These are phyloP conservation scores for Triplophysa bombifrons DNA, from an alignment of 2,797 vertebrate genomes.

Conservation along the genomic window DNA sequence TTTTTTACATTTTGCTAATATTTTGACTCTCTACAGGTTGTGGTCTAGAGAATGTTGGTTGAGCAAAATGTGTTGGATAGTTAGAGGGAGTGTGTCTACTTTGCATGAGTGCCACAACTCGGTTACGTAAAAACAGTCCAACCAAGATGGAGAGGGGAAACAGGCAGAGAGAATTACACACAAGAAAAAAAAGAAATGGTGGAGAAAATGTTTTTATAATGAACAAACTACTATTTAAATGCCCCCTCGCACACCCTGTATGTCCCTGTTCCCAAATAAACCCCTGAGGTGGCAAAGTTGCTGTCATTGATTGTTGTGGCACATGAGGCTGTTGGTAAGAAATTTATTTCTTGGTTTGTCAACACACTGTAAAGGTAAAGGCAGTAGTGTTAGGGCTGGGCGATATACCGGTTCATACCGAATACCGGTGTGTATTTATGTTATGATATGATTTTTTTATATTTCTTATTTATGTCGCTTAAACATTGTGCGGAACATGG, in stretches of 20 bases:
- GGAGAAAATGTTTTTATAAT: no score
- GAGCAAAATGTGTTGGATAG: slow-evolving; percentile 16
- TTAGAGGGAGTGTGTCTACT: slow-evolving; percentile 28
- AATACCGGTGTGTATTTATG: no score
- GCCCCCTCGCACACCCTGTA: background rate
- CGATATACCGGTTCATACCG: no score
- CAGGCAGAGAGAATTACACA: slow-evolving; percentile 13
- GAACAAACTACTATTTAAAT: background rate
- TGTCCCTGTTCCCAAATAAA: background rate
- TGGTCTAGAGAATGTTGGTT: background rate
- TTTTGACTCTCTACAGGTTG: background rate
- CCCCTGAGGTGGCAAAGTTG: background rate
- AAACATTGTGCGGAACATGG: no score
- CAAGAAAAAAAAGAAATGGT: background rate
- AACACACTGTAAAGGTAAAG: slow-evolving; percentile 64
- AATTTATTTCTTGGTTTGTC: slow-evolving; percentile 69
- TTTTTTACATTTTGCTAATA: background rate
- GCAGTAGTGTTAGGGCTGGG: no score
- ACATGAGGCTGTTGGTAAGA: slow-evolving; percentile 54
- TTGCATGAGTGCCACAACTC: slow-evolving; percentile 39
- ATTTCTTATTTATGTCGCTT: no score
- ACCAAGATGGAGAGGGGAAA: background rate
- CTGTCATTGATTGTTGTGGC: slow-evolving; percentile 8
- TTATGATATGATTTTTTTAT: no score
- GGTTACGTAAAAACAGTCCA: slow-evolving; percentile 45